A percentile compares a stretch with the other conserved stretches of the same genome.
These are phyloP conservation scores for Malurus splendens DNA, from an alignment of 2,797 vertebrate species.

Conservation along the genomic window DNA sequence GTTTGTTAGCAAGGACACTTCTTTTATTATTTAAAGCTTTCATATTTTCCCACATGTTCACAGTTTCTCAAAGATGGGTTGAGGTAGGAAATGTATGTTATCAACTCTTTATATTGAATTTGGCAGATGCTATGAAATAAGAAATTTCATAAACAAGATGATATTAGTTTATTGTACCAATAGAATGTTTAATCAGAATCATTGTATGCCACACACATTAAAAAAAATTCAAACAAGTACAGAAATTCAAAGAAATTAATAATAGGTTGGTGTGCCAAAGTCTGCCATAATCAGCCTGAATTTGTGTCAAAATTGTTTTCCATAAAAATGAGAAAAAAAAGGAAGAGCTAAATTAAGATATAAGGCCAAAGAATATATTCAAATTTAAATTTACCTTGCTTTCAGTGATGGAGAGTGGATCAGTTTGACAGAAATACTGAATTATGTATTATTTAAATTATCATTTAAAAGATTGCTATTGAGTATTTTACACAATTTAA, in stretches of 20 bases:
- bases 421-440: not conserved
- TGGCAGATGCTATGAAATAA: slow-evolving; percentile 8
- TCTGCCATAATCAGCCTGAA: not conserved
- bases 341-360: not conserved
- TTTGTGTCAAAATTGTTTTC: not conserved
- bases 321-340: not conserved
- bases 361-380: not conserved
- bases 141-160: slow-evolving; percentile 16
- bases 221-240: slow-evolving; percentile 1
- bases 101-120: slow-evolving; percentile 20
- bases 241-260: not conserved
- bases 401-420: not conserved
- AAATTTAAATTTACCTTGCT: slow-evolving; percentile 16
- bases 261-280: not conserved
- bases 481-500: not conserved
- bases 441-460: not conserved
- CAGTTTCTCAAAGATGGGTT: not conserved
- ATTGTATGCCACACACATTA: not conserved
- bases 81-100: slow-evolving; percentile 3
- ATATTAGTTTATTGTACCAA: not conserved
- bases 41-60: not conserved
- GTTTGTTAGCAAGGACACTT: not conserved
- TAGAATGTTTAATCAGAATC: slow-evolving; percentile 4
- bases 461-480: not conserved
- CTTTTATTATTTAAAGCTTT: not conserved